A percentile compares a stretch with the other conserved stretches of the same genome.
These are phyloP conservation scores for Coregonus suidteri DNA, from an alignment of 2,797 vertebrate species.

Conservation along the genomic window DNA sequence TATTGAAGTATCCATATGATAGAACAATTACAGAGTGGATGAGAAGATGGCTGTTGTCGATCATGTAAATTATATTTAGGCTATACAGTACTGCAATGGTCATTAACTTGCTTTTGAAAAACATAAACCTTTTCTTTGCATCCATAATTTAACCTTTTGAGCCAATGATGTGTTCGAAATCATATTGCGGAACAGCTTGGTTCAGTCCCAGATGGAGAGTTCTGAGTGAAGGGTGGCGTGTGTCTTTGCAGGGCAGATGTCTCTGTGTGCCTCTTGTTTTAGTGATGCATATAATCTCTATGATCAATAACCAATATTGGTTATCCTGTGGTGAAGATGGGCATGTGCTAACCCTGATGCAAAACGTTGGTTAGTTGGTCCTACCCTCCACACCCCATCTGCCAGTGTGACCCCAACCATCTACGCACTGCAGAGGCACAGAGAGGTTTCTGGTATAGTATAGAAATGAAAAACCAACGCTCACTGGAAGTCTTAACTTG, in stretches of 20 bases:
- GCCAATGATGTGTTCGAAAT: not conserved
- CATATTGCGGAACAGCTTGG: not conserved
- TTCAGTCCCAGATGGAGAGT: slow-evolving; percentile 1
- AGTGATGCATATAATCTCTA: not conserved
- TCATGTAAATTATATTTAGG: not conserved
- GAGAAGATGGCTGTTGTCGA: no score
- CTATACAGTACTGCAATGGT: not conserved
- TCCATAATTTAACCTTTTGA: not conserved
- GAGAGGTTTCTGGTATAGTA: no score
- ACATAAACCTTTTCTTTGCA: no score
- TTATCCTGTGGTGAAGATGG: not conserved
- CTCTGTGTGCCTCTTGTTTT: not conserved
- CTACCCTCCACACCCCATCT: slow-evolving; percentile 13
- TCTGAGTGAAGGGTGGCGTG: not conserved
- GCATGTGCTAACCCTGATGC: slow-evolving; percentile 14
- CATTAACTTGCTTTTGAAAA: not conserved
- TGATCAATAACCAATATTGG: slow-evolving; percentile 9
- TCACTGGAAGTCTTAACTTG: no score
- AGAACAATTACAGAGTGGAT: no score
- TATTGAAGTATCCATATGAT: no score
- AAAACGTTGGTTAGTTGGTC: slow-evolving; percentile 35
- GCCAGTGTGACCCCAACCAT: not conserved
- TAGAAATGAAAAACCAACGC: no score
- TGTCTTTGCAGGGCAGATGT: slow-evolving; percentile 3
- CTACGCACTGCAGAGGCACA: not conserved